Base-by-base conservation (phyloP, 2,888 invertebrate species). In the Aradus depressus region DNA sequence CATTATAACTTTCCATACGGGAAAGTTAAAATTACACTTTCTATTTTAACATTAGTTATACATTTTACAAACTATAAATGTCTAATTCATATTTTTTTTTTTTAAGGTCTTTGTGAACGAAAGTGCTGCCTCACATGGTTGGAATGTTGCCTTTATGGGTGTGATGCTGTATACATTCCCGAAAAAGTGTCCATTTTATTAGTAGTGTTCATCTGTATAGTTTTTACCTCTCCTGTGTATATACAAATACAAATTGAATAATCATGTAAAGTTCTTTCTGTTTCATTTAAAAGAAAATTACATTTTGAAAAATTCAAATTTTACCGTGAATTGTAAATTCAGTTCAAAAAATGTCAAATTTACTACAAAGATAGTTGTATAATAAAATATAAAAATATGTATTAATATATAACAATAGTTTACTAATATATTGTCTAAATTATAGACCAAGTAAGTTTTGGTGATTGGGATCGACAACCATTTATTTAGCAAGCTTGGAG, bases 181-280 rank as follows among this genome's bases (percentile, higher is more conserved):
- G 38, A n/a, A 16, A 38, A 38, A 38, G 10, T 38, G 38, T 22
- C 38, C 18, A 19, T 38, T 38, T 19, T 38, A 14, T 19, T 38
- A 28, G 28, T 28, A 12, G 8, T 8, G 18, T 19, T 38, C 16
- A 21, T 38, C 38, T 38, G 38, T 38, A 38, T 38, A 38, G 38
- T 38, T 38, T 38, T 21, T 38, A n/a, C n/a, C n/a, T n/a, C n/a
- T n/a, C n/a, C n/a, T 18, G 22, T 38, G 38, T 38, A 38, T 21
- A 38, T 38, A 38, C 8, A 38, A 38, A n/a, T 38, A 12, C n/a
- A 34, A 34, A 6, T 16, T 34, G 18, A n/a, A n/a, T 38, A 38
- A 21, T 21, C 22, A 38, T 38, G 18, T 21, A 18, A 16, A 38
- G 4, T 18, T 38, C 19, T 38, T 38, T 18, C 38, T 6, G 10